Evolutionary conservation across 2,888 invertebrate genomes (phyloP).

Genomic region (Leptinotarsa peninsularis): DNA sequence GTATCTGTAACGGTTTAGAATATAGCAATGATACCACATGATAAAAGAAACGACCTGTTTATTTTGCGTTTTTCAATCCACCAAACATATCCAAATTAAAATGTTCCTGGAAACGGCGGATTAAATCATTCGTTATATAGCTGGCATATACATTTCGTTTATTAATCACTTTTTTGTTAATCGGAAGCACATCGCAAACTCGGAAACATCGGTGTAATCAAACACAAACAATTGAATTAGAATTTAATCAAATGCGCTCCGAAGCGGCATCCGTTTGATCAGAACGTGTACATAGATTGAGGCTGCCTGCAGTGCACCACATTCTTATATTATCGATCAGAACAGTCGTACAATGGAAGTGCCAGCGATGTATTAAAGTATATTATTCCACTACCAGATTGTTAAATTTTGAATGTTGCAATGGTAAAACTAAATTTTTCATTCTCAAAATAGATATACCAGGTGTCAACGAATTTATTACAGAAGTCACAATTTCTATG

Average conservation of each 20-base stretch:
- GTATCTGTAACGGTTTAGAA: too few relatives aligned
- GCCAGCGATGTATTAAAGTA: slow-evolving; percentile 15
- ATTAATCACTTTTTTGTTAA: slow-evolving; percentile 15
- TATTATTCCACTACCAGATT: not conserved
- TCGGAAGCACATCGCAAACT: not conserved
- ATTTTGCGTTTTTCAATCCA: not conserved
- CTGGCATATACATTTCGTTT: not conserved
- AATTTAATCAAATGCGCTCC: slow-evolving; percentile 26
- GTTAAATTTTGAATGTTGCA: too few relatives aligned
- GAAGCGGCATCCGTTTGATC: slow-evolving; percentile 18
- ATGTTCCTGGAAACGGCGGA: not conserved
- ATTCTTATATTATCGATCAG: slow-evolving; percentile 16
- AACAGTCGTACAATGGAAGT: slow-evolving; percentile 9
- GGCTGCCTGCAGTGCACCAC: slow-evolving; percentile 7
- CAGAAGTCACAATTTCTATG: too few relatives aligned
- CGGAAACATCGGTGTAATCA: slow-evolving; percentile 10
- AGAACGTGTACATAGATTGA: not conserved
- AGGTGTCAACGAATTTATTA: too few relatives aligned
- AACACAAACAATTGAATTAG: slow-evolving; percentile 26
- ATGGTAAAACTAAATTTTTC: too few relatives aligned
- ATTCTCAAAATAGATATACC: too few relatives aligned
- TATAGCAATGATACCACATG: too few relatives aligned
- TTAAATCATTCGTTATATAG: not conserved
- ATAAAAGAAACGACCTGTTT: too few relatives aligned
- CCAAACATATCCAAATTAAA: not conserved